These are phyloP conservation scores for Lepidochrysops patricia DNA, from an alignment of 2,888 invertebrate genomes.

Conservation along the genomic window DNA sequence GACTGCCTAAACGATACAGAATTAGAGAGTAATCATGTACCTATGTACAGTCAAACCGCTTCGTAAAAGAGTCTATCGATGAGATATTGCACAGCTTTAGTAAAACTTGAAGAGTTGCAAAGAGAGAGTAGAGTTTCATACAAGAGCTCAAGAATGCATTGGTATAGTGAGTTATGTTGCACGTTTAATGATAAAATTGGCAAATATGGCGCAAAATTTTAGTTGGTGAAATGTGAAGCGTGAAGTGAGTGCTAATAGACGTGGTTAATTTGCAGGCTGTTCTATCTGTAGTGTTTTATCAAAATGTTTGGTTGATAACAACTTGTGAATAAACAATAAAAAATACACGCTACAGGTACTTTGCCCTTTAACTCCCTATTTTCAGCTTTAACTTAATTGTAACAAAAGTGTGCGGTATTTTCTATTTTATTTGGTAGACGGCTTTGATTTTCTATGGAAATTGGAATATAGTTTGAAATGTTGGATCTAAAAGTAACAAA, in stretches of 20 bases:
- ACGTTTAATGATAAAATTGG: conserved; percentile 5
- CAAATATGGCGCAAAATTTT: neutral
- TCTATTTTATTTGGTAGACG: neutral
- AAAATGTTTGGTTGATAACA: neutral
- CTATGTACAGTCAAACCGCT: neutral
- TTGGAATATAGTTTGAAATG: neutral
- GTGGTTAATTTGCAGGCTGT: conserved; percentile 7
- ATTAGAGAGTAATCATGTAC: neutral
- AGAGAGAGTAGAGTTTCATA: neutral
- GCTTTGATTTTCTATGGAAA: neutral
- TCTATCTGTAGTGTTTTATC: neutral
- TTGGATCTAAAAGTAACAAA: neutral
- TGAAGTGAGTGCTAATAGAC: conserved; percentile 11
- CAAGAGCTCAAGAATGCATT: conserved; percentile 2
- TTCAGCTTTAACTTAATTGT: neutral
- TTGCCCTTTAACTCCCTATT: conserved; percentile 5
- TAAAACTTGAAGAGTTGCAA: neutral
- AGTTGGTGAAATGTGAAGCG: conserved; percentile 7
- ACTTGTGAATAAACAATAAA: neutral
- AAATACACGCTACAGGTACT: neutral
- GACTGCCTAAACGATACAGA: neutral
- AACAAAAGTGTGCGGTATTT: neutral
- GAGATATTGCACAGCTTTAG: conserved; percentile 3
- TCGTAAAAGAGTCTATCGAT: neutral
- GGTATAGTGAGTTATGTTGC: conserved; percentile 5